Evolutionary conservation across 35 echinoderm and acorn worm genomes (phyloP).

Genomic region (Chiridota heheva): DNA sequence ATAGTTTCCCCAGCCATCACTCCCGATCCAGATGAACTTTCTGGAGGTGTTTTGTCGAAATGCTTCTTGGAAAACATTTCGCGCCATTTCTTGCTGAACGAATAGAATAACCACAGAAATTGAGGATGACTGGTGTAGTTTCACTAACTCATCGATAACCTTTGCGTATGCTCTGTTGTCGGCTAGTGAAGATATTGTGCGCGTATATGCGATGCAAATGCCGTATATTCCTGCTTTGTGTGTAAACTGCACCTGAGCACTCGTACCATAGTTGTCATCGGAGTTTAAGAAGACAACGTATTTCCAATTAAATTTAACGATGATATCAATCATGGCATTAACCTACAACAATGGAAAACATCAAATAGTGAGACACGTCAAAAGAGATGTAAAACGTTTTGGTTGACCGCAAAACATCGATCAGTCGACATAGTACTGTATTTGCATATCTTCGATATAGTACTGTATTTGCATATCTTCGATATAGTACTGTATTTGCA

Average conservation of each 20-base stretch:
- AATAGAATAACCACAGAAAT: conserved; percentile 74
- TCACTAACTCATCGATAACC: neutral
- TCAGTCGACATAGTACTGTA: too few relatives aligned
- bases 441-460: too few relatives aligned
- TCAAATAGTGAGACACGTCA: too few relatives aligned
- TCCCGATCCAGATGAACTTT: conserved; percentile 83
- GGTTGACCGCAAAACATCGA: too few relatives aligned
- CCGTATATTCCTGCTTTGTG: conserved; percentile 25
- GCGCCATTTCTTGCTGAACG: conserved; percentile 47
- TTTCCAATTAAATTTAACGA: conserved; percentile 76
- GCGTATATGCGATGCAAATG: conserved; percentile 72
- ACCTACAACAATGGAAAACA: conserved; percentile 43
- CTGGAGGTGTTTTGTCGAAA: neutral
- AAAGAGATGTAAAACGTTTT: too few relatives aligned
- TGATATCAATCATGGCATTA: conserved; percentile 73
- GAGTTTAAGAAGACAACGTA: conserved; percentile 91
- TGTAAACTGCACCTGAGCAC: conserved; percentile 62
- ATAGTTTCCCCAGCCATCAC: conserved; percentile 73
- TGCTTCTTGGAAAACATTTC: conserved; percentile 29
- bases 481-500: too few relatives aligned
- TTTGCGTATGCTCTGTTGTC: neutral
- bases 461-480: too few relatives aligned
- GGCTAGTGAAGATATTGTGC: conserved; percentile 18
- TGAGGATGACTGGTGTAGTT: neutral
- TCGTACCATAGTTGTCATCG: conserved; percentile 84